phyloP scores from a whole-genome alignment of 2,113 vertebrate species.

The Scomber colias region DNA sequence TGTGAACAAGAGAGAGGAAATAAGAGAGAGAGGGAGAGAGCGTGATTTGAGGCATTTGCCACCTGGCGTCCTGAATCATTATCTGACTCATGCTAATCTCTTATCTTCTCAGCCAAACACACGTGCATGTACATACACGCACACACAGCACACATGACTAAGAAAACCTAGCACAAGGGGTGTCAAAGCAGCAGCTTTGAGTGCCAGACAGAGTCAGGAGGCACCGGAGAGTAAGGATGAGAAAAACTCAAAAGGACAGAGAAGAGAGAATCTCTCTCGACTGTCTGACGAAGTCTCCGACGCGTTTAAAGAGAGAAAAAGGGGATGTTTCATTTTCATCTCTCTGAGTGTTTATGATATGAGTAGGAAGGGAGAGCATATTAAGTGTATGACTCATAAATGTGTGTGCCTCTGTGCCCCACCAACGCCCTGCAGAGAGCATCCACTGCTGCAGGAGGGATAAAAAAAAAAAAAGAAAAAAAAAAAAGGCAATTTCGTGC shows the following conservation, averaged over 20 bases:
- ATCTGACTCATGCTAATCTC: constrained; percentile 84
- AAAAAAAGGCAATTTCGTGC: constrained; percentile 81
- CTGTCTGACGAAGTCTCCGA: constrained; percentile 53
- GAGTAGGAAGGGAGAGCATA: constrained; percentile 82
- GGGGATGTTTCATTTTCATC: constrained; percentile 65
- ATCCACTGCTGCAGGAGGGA: constrained; percentile 75
- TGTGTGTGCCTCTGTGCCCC: constrained; percentile 77
- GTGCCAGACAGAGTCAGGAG: constrained; percentile 49
- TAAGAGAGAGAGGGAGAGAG: constrained; percentile 41
- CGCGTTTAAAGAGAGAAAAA: constrained; percentile 48
- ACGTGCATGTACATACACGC: constrained; percentile 15
- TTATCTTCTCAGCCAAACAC: constrained; percentile 70
- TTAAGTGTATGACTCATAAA: constrained; percentile 85
- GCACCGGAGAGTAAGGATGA: constrained; percentile 40
- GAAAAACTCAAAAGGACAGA: constrained; percentile 54
- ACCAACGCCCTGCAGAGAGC: constrained; percentile 79
- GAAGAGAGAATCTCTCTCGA: constrained; percentile 56
- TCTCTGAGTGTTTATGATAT: constrained; percentile 74
- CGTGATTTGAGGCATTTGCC: constrained; percentile 78
- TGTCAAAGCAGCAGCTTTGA: constrained; percentile 51
- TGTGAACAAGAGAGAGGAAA: constrained; percentile 58
- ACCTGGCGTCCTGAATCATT: constrained; percentile 82
- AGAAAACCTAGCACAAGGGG: neutral
- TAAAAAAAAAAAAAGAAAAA: constrained; percentile 50
- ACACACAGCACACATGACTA: constrained; percentile 12